Evolutionary conservation across 1,140 invertebrate species (phyloP).

Genomic region (Drosophila nannoptera): DNA sequence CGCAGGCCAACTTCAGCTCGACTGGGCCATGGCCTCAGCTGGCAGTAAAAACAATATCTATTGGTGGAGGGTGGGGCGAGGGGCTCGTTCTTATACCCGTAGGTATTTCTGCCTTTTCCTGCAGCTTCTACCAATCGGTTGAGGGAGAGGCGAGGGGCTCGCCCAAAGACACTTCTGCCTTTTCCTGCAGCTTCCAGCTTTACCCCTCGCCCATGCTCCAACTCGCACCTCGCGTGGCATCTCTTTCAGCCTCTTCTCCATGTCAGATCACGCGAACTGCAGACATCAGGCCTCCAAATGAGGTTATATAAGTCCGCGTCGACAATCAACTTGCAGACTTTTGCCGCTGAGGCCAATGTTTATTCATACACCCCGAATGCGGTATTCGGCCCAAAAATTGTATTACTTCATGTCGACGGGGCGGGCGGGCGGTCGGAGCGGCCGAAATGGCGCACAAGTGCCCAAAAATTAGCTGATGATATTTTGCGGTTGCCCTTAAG

Average conservation of each 20-base stretch:
- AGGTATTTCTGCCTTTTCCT: too few species aligned
- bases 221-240: constrained; percentile 43
- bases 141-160: too few species aligned
- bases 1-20: background rate
- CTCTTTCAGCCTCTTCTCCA: constrained; percentile 12
- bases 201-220: constrained; percentile 51
- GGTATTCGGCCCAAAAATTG: constrained; percentile 4
- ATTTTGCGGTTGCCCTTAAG: constrained; percentile 55
- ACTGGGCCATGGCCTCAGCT: background rate
- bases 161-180: too few species aligned
- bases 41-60: too few species aligned
- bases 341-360: constrained; percentile 47
- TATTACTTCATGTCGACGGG: constrained; percentile 20
- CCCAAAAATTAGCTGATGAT: constrained; percentile 46
- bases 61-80: too few species aligned
- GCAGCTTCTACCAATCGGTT: too few species aligned
- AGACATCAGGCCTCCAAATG: constrained; percentile 55
- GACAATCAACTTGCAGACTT: constrained; percentile 27
- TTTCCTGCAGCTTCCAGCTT: too few species aligned
- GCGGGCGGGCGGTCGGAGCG: background rate
- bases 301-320: constrained; percentile 60
- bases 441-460: constrained; percentile 62
- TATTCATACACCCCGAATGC: constrained; percentile 51
- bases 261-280: constrained; percentile 61
- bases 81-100: too few species aligned